Evolutionary conservation across 2,113 vertebrate species (phyloP).

Genomic region (Toxotes jaculatrix): DNA sequence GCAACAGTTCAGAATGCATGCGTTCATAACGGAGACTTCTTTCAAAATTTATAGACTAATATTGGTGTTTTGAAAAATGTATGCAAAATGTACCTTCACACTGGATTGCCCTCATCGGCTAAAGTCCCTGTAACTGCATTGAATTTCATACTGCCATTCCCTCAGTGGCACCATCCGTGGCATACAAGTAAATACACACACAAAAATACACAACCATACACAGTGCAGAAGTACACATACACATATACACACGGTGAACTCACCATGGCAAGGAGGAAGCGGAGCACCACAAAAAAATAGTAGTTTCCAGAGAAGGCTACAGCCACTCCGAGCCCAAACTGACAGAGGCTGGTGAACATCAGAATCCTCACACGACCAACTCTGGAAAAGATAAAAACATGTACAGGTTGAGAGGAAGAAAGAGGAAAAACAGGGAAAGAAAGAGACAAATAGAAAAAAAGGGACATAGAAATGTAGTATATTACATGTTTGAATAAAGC

Average conservation of each 20-base stretch:
- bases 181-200: background rate
- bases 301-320: constrained; percentile 90
- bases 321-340: constrained; percentile 88
- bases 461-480: background rate
- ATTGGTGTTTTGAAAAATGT: background rate
- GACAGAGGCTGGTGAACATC: constrained; percentile 88
- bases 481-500: no score
- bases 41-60: background rate
- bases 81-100: background rate
- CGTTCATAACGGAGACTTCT: background rate
- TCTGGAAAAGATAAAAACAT: constrained; percentile 74
- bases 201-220: background rate
- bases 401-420: background rate
- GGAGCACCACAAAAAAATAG: constrained; percentile 87
- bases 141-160: background rate
- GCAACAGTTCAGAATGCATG: background rate
- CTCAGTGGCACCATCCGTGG: background rate
- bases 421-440: background rate
- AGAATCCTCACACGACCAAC: constrained; percentile 89
- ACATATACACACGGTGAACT: constrained; percentile 62
- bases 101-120: background rate
- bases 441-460: background rate
- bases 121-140: background rate
- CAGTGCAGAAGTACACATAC: background rate
- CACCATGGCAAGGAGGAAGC: constrained; percentile 94